phyloP scores from a whole-genome alignment of 1,140 invertebrate species.

The Cheumatopsyche charites region DNA sequence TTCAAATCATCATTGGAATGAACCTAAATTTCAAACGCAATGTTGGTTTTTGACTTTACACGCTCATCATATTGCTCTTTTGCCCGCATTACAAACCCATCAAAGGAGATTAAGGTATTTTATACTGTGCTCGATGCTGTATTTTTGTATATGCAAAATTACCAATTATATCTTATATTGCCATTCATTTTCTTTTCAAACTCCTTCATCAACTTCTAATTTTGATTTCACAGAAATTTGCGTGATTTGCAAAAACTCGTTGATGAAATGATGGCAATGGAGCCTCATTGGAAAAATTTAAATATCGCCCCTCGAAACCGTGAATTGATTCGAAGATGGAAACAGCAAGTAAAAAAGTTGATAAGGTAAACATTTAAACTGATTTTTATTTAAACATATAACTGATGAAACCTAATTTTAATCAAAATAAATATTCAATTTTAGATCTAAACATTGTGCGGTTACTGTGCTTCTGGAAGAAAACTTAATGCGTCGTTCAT shows the following conservation, averaged over 20 bases:
- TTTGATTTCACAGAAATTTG: slow-evolving; percentile 67
- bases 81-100: slow-evolving; percentile 88
- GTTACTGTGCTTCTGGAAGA: slow-evolving; percentile 87
- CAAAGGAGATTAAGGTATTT: slow-evolving; percentile 69
- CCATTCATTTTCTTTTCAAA: neutral
- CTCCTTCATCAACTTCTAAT: slow-evolving; percentile 11
- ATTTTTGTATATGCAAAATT: neutral
- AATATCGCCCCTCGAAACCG: slow-evolving; percentile 78
- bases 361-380: slow-evolving; percentile 59
- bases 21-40: slow-evolving; percentile 91
- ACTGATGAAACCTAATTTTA: neutral
- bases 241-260: slow-evolving; percentile 91
- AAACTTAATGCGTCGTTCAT: slow-evolving; percentile 75
- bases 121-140: neutral
- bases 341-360: slow-evolving; percentile 77
- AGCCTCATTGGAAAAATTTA: slow-evolving; percentile 82
- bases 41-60: slow-evolving; percentile 97
- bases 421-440: slow-evolving; percentile 35
- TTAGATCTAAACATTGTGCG: slow-evolving; percentile 82
- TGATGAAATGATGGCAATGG: slow-evolving; percentile 82
- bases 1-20: slow-evolving; percentile 68
- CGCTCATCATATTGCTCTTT: slow-evolving; percentile 87
- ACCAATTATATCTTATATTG: neutral
- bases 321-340: slow-evolving; percentile 85
- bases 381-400: slow-evolving; percentile 5